phyloP scores from a whole-genome alignment of 1,140 invertebrate genomes.

The Oreohelix idahoensis region DNA sequence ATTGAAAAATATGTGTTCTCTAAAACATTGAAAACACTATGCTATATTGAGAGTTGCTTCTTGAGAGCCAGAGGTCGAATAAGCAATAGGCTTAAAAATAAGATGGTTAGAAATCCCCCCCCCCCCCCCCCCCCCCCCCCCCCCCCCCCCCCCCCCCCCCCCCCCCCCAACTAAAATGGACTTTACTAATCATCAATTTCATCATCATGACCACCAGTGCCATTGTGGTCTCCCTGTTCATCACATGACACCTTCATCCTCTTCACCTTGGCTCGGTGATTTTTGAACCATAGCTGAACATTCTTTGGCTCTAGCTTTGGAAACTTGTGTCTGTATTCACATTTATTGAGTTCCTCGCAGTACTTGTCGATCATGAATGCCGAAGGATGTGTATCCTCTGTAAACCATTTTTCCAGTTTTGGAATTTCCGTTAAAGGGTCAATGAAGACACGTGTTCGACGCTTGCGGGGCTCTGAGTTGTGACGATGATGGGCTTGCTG shows the following conservation, averaged over 20 bases:
- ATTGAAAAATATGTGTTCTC: too few relatives aligned
- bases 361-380: slow-evolving; percentile 97
- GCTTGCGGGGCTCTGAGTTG: slow-evolving; percentile 73
- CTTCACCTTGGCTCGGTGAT: slow-evolving; percentile 94
- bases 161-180: background rate
- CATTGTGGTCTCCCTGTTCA: background rate
- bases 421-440: slow-evolving; percentile 98
- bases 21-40: too few relatives aligned
- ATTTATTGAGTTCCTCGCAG: slow-evolving; percentile 93
- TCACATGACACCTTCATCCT: slow-evolving; percentile 75
- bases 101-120: too few relatives aligned
- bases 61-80: too few relatives aligned
- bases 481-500: slow-evolving; percentile 39
- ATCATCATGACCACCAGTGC: background rate
- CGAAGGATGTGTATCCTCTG: slow-evolving; percentile 96
- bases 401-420: slow-evolving; percentile 95
- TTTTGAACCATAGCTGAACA: slow-evolving; percentile 94
- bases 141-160: too few relatives aligned
- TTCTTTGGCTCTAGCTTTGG: slow-evolving; percentile 97
- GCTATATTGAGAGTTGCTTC: too few relatives aligned
- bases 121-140: too few relatives aligned
- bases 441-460: slow-evolving; percentile 97
- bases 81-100: too few relatives aligned
- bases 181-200: slow-evolving; percentile 22
- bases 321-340: slow-evolving; percentile 94